Evolutionary conservation across 2,888 invertebrate species (phyloP), one percentile per base, ranked within the genome.

Genomic region (Isotomurus palustris): DNA sequence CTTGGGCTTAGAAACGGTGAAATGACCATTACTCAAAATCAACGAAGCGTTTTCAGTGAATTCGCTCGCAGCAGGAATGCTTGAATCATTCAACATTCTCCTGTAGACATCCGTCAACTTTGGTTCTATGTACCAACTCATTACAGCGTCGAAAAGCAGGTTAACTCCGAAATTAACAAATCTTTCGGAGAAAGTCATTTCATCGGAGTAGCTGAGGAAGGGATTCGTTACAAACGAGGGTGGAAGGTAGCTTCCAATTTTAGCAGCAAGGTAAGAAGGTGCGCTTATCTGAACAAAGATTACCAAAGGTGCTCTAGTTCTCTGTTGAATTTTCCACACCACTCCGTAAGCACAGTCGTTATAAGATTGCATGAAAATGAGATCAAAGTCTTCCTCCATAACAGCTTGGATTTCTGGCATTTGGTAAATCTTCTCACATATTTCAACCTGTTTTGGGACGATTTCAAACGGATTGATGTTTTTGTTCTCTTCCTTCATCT

Each of bases 231-330:
- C 73, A 17, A 74, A 56, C 10, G 76, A 67, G 0, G 69, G 66
- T 22, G 71, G 71, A 19, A 68, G 67, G 29, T 70, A 65, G 44
- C 66, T 68, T 8, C 67, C 70, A 29, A 62, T n/a, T 32, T 59
- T 55, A 12, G 29, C 14, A 1, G 35, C 45, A 2, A 55, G 1
- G 27, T 55, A 56, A 12, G 47, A 22, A 2, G 53, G 52, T 3
- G 43, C 58, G 5, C 27, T n/a, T 3, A 58, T 27, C n/a, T 63
- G 61, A 2, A 53, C 44, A 28, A 77, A 70, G 1, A 74, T 32
- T 19, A 78, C 72, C 14, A 75, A 60, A 1, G 75, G 76, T 4
- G 76, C 73, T 17, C 63, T 62, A n/a, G n/a, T n/a, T n/a, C n/a
- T n/a, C n/a, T n/a, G n/a, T n/a, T n/a, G n/a, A 4, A 72, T 61